A percentile compares a stretch with the other conserved stretches of the same genome.
Evolutionary conservation across 64 coral and sea anemone genomes (phyloP).

Genomic region (Montipora efflorescens): DNA sequence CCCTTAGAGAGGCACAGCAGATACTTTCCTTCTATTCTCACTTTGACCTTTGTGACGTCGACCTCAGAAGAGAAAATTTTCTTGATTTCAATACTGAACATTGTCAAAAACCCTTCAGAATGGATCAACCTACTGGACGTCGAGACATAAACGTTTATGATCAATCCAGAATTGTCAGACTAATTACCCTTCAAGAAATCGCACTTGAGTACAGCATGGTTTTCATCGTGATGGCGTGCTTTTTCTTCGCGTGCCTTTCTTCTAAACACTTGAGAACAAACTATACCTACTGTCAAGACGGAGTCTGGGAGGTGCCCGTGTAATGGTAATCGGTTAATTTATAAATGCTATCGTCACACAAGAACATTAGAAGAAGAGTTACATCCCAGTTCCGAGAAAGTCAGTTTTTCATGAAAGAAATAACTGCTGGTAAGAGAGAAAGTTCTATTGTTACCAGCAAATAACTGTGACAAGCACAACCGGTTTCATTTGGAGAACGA

Average conservation of each 20-base stretch:
- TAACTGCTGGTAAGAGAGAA: too few species aligned
- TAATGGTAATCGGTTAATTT: too few species aligned
- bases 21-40: too few species aligned
- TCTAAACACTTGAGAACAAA: background rate
- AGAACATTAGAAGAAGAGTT: too few species aligned
- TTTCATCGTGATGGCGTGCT: slow-evolving; percentile 21
- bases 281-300: background rate
- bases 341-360: too few species aligned
- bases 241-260: background rate
- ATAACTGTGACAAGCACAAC: too few species aligned
- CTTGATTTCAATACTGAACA: background rate
- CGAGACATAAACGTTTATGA: background rate
- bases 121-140: background rate
- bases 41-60: too few species aligned
- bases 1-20: too few species aligned
- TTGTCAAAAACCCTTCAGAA: background rate
- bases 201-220: slow-evolving; percentile 17
- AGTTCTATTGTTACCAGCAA: too few species aligned
- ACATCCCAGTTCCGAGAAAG: too few species aligned
- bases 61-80: background rate
- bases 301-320: background rate
- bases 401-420: too few species aligned
- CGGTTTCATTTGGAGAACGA: too few species aligned
- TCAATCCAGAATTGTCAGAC: slow-evolving; percentile 1
- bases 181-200: slow-evolving; percentile 16